Base-by-base conservation (phyloP, 2,797 vertebrate genomes). In the Luscinia luscinia region DNA sequence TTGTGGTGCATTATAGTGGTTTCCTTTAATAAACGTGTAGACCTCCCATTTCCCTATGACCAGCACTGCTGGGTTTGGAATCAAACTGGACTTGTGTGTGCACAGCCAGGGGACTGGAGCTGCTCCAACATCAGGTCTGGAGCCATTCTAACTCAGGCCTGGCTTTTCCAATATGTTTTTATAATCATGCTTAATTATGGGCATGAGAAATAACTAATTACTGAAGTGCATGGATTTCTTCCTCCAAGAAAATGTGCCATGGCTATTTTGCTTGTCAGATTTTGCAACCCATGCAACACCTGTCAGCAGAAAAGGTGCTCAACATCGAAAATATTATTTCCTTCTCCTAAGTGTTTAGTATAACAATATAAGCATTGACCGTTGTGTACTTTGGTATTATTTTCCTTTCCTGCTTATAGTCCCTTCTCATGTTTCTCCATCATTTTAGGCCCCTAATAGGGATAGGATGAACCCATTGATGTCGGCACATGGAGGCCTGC, bases 361-460 rank as follows among this genome's bases (percentile, higher is more conserved):
- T 34, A 92, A 96, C 95, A 96, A 93, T 96, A 86, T 95, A 49
- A 90, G 96, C 96, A 94, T 94, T 94, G 92, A 79, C 92, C 21
- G 89, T 80, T 85, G 88, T 96, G 86, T 96, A 94, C 94, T 97
- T 94, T 93, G 85, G 93, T 87, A 94, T 96, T 97, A 95, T 96
- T 96, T 96, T 93, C 91, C 93, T 96, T 97, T 96, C 95, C 96
- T 97, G 96, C 96, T 96, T 96, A 92, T 96, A 84, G 83, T 90
- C 94, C 95, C 96, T 96, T 98, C 97, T 97, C 97, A 97, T 98
- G 97, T 97, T 98, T 98, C 97, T 97, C 95, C 97, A 98, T 98
- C 97, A 96, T 97, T 97, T 97, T 93, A 97, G 97, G 96, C 96
- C 97, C 97, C 96, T 97, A 97, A 95, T 97, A 97, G 97, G 95